phyloP scores from a whole-genome alignment of 2,888 invertebrate species.

The Cantharis nigra region DNA sequence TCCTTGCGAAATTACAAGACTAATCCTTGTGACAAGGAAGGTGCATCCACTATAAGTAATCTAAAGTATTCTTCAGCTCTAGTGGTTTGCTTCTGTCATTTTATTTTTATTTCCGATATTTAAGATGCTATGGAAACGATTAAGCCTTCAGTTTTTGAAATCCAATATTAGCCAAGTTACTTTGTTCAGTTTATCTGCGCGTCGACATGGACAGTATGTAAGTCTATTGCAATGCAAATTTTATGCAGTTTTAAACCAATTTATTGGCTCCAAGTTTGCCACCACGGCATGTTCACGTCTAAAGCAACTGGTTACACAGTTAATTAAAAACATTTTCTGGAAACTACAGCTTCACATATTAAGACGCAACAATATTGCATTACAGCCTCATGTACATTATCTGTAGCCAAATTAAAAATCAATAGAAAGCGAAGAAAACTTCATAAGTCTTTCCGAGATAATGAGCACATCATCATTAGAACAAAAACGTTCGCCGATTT shows the following conservation, averaged over 20 bases:
- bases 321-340: background rate
- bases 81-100: background rate
- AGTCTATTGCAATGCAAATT: background rate
- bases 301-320: background rate
- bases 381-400: no score
- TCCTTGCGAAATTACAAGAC: background rate
- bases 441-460: background rate
- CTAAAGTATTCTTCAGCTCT: background rate
- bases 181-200: no score
- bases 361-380: background rate
- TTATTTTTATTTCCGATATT: no score
- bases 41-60: background rate
- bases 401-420: background rate
- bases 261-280: background rate
- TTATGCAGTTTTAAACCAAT: background rate
- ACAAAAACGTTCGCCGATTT: background rate
- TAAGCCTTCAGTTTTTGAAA: no score
- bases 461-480: background rate
- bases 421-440: background rate
- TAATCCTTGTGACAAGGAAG: background rate
- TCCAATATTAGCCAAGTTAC: no score
- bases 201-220: background rate
- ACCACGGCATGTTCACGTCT: background rate
- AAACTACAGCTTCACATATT: background rate
- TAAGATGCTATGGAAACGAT: no score